Evolutionary conservation across 1,140 invertebrate genomes (phyloP).

Genomic region (Drosophila eugracilis): DNA sequence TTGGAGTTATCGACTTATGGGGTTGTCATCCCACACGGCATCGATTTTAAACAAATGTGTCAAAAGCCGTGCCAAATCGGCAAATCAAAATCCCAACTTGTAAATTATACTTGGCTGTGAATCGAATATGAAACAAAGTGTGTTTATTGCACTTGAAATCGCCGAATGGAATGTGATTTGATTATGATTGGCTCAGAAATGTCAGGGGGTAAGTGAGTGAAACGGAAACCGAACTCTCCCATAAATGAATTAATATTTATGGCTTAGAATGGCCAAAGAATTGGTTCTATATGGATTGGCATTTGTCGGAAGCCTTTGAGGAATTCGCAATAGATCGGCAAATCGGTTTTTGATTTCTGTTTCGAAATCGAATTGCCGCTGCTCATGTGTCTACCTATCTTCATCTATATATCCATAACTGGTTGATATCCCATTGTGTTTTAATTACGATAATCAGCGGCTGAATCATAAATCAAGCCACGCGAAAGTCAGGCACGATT

Average conservation of each 20-base stretch:
- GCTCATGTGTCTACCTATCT: slow-evolving; percentile 29
- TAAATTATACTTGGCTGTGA: slow-evolving; percentile 26
- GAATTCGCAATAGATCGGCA: slow-evolving; percentile 10
- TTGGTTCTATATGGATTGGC: slow-evolving; percentile 10
- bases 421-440: slow-evolving; percentile 47
- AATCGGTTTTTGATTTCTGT: background rate
- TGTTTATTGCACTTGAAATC: slow-evolving; percentile 42
- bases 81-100: slow-evolving; percentile 21
- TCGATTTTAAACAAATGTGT: slow-evolving; percentile 33
- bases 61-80: slow-evolving; percentile 22
- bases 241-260: slow-evolving; percentile 43
- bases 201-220: slow-evolving; percentile 29
- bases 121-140: slow-evolving; percentile 11
- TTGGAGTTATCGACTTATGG: slow-evolving; percentile 71
- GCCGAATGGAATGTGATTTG: slow-evolving; percentile 20
- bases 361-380: slow-evolving; percentile 11
- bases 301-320: slow-evolving; percentile 33
- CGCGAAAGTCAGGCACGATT: slow-evolving; percentile 35
- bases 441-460: slow-evolving; percentile 49
- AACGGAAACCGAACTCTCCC: slow-evolving; percentile 3
- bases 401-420: slow-evolving; percentile 27
- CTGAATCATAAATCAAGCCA: slow-evolving; percentile 50
- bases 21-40: slow-evolving; percentile 46
- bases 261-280: slow-evolving; percentile 25
- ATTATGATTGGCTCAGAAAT: slow-evolving; percentile 35